Conservation (phyloP, 2,797 vertebrate genomes). For the Amblyopsis hoosieri region DNA sequence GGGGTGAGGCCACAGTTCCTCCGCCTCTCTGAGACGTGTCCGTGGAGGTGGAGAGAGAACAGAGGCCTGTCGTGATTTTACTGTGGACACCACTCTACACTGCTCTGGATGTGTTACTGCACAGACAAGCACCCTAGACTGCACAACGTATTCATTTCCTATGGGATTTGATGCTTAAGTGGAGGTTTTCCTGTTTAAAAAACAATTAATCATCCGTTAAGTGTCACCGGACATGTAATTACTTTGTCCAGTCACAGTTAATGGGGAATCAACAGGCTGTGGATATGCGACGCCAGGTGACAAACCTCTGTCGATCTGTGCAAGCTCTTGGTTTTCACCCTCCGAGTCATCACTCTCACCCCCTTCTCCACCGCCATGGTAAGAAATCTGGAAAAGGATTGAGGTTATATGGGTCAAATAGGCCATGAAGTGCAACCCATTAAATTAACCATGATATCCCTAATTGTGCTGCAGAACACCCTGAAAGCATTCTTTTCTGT, state of each 20-base stretch:
- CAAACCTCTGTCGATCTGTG: slow-evolving; percentile 91
- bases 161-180: too few relatives aligned
- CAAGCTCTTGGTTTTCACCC: slow-evolving; percentile 93
- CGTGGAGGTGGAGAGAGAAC: not conserved
- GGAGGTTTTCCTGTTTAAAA: too few relatives aligned
- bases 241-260: not conserved
- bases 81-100: too few relatives aligned
- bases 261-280: not conserved
- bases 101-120: too few relatives aligned
- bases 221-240: too few relatives aligned
- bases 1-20: slow-evolving; percentile 87
- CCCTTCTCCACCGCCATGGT: slow-evolving; percentile 85
- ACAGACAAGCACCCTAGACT: not conserved
- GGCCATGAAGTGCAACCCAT: slow-evolving; percentile 7
- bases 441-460: slow-evolving; percentile 7
- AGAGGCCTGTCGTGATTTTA: not conserved
- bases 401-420: slow-evolving; percentile 28
- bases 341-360: slow-evolving; percentile 94
- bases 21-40: slow-evolving; percentile 79
- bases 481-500: not conserved
- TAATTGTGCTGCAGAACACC: slow-evolving; percentile 1
- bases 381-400: slow-evolving; percentile 84
- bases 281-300: not conserved
- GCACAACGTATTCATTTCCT: too few relatives aligned
- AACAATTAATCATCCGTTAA: too few relatives aligned